These are phyloP conservation scores for Clitarchus hookeri DNA, from an alignment of 2,888 invertebrate species.

Conservation along the genomic window DNA sequence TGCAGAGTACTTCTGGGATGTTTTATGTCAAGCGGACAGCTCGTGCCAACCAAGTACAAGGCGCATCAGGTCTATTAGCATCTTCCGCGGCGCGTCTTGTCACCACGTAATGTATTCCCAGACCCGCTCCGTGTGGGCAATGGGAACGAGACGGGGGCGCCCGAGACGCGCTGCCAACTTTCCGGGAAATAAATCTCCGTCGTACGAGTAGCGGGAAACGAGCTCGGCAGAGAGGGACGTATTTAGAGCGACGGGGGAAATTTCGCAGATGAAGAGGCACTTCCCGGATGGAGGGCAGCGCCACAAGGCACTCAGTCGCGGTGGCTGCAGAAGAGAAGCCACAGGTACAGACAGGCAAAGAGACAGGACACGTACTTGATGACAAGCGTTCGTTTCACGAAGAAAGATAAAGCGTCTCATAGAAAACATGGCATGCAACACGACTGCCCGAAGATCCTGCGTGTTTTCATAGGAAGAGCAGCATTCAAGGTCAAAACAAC, in stretches of 20 bases:
- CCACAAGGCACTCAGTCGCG: no score
- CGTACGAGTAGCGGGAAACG: not conserved
- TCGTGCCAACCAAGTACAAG: no score
- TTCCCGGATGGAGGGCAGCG: not conserved
- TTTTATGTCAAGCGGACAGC: no score
- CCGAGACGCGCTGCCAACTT: not conserved
- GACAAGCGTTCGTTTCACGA: not conserved
- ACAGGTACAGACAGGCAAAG: no score
- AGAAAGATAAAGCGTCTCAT: not conserved
- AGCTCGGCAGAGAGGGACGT: slow-evolving; percentile 7
- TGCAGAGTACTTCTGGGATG: no score
- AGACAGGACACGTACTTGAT: not conserved
- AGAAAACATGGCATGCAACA: not conserved
- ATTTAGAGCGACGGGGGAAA: not conserved
- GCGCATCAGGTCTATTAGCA: no score
- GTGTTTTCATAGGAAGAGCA: not conserved
- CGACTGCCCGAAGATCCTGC: not conserved
- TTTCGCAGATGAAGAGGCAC: not conserved
- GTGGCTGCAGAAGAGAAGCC: no score
- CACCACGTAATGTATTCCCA: not conserved
- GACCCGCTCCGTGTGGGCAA: not conserved
- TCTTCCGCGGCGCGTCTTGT: not conserved
- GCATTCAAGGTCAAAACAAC: not conserved
- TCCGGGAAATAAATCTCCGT: not conserved
- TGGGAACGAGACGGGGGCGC: not conserved